Percentiles rank a stretch among this genome's conserved stretches.
phyloP scores from a whole-genome alignment of 2,888 invertebrate genomes.

The Tetrapedia diversipes region DNA sequence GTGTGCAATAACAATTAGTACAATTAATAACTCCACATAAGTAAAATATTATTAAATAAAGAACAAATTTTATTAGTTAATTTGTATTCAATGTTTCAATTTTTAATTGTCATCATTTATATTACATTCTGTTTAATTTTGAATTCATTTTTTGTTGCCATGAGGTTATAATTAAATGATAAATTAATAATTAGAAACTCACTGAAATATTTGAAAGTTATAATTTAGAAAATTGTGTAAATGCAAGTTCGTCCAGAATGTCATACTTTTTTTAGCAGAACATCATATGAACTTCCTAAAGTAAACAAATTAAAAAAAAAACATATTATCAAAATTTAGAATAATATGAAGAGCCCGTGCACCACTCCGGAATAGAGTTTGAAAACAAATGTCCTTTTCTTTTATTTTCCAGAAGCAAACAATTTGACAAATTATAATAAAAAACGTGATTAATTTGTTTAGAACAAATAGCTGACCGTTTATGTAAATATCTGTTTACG shows the following conservation, averaged over 20 bases:
- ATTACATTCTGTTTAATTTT: neutral
- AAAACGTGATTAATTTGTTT: constrained; percentile 26
- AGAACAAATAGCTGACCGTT: constrained; percentile 16
- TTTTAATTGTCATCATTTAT: neutral
- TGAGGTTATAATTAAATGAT: neutral
- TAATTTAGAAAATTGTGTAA: neutral
- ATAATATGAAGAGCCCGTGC: constrained; percentile 34
- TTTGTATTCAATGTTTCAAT: neutral
- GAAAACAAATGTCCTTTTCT: constrained; percentile 11
- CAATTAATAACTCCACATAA: constrained; percentile 15
- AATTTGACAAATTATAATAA: constrained; percentile 10
- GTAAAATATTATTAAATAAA: constrained; percentile 4
- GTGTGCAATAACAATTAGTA: constrained; percentile 32
- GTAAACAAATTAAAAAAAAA: neutral
- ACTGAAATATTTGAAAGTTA: neutral
- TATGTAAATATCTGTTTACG: constrained; percentile 30
- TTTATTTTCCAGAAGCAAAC: constrained; percentile 11
- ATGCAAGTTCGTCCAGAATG: constrained; percentile 46
- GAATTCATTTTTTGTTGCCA: neutral
- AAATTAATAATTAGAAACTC: neutral
- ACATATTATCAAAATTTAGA: constrained; percentile 7
- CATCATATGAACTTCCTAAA: constrained; percentile 18
- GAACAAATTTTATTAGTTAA: neutral
- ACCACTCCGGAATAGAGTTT: constrained; percentile 54
- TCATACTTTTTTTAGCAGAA: constrained; percentile 28